A percentile compares a stretch with the other conserved stretches of the same genome.
Conservation (phyloP, 2,113 vertebrate species). For the Pelodiscus sinensis region DNA sequence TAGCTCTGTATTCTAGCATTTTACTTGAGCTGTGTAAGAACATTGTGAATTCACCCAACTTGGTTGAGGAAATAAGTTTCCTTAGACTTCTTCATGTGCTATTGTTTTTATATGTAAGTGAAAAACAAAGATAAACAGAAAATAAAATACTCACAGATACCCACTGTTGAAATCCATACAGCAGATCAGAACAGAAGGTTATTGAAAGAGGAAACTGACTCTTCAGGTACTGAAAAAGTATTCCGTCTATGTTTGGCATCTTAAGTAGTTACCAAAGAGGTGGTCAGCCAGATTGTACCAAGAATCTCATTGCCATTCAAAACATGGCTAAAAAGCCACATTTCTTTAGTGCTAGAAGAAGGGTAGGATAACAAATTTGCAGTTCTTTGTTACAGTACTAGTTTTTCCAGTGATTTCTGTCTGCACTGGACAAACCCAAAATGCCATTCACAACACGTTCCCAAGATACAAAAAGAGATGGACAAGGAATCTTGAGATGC, state of each 20-base stretch:
- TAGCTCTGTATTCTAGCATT: not conserved
- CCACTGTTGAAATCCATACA: not conserved
- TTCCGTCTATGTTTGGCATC: slow-evolving; percentile 26
- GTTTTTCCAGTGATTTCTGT: slow-evolving; percentile 31
- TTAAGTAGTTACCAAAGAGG: slow-evolving; percentile 13
- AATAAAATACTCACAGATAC: slow-evolving; percentile 11
- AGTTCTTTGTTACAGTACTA: slow-evolving; percentile 9
- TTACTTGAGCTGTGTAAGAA: not conserved
- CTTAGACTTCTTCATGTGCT: not conserved
- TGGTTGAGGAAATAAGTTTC: not conserved
- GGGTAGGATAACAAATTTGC: slow-evolving; percentile 40
- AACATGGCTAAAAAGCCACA: slow-evolving; percentile 38
- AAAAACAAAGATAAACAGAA: not conserved
- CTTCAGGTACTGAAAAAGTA: slow-evolving; percentile 29
- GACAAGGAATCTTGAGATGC: slow-evolving; percentile 30
- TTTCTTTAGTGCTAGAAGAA: slow-evolving; percentile 4
- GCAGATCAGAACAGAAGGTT: not conserved
- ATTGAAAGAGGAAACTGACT: not conserved
- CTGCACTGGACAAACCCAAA: slow-evolving; percentile 31
- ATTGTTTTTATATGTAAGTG: not conserved
- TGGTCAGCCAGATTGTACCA: slow-evolving; percentile 32
- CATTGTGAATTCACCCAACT: not conserved
- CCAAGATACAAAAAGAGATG: not conserved
- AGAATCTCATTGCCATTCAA: slow-evolving; percentile 30
- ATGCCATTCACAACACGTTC: not conserved